Percentiles rank a stretch among this genome's conserved stretches.
Conservation (phyloP, 2,888 invertebrate genomes). For the Anagyrus pseudococci region DNA sequence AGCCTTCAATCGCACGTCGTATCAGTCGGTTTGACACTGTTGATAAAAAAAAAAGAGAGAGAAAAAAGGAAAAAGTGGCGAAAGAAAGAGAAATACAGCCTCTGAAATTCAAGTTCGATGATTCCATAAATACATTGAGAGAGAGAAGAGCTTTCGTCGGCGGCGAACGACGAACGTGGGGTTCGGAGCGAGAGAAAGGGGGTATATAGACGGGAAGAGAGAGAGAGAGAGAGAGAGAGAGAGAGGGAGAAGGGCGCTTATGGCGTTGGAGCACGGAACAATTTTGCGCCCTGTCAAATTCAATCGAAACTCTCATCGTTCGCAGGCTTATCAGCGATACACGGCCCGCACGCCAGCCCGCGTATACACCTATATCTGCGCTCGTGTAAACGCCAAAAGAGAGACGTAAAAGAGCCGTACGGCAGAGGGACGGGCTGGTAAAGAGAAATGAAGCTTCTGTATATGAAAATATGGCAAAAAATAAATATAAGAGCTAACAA, state of each 20-base stretch:
- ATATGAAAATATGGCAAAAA: too few species aligned
- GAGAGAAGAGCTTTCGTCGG: slow-evolving; percentile 24
- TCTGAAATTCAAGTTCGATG: slow-evolving; percentile 18
- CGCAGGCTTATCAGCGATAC: slow-evolving; percentile 33
- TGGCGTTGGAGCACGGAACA: slow-evolving; percentile 37
- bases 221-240: background rate
- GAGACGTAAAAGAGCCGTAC: background rate
- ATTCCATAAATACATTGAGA: slow-evolving; percentile 30
- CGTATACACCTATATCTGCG: too few species aligned
- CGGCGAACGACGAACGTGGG: too few species aligned
- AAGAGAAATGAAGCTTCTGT: too few species aligned
- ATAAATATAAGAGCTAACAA: too few species aligned
- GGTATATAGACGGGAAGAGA: too few species aligned
- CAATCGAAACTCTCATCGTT: slow-evolving; percentile 40
- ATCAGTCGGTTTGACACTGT: too few species aligned
- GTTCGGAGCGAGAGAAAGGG: too few species aligned
- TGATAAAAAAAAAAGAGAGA: too few species aligned
- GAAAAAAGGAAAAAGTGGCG: background rate
- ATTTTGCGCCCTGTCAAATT: slow-evolving; percentile 39
- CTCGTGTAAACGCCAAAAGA: background rate
- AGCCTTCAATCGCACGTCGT: too few species aligned
- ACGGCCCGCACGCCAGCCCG: too few species aligned
- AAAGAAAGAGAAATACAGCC: slow-evolving; percentile 2
- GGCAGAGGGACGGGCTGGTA: too few species aligned
- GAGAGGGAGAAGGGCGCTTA: slow-evolving; percentile 15